Conservation (phyloP, 23 tunicate genomes). For the Ciona savignyi region DNA sequence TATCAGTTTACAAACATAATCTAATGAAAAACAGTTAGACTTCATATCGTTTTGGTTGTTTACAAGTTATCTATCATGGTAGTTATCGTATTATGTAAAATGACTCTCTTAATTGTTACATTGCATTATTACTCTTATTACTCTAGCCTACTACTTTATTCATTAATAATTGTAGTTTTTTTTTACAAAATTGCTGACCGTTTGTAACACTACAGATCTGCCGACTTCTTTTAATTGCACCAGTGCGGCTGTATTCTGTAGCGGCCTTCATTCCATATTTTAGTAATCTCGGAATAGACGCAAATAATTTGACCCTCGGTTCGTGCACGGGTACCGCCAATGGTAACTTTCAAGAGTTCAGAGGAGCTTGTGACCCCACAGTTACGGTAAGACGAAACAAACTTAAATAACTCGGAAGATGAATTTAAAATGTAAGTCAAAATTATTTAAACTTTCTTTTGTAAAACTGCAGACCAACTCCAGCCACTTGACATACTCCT, state of each 20-base stretch:
- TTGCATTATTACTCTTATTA: no score
- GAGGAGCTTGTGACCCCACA: not conserved
- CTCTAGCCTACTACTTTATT: no score
- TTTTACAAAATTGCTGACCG: no score
- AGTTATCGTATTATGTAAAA: no score
- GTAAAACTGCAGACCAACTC: not conserved
- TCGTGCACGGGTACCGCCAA: not conserved
- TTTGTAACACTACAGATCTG: constrained; percentile 25
- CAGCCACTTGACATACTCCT: not conserved
- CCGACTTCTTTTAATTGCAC: constrained; percentile 30
- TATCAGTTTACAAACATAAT: no score
- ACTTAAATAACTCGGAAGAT: not conserved
- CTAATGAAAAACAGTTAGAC: no score
- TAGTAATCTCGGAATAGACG: constrained; percentile 35
- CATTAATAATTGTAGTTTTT: no score
- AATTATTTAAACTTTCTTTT: no score
- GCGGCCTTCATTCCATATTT: constrained; percentile 32
- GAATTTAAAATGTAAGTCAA: not conserved
- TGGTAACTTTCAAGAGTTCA: not conserved
- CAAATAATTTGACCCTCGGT: not conserved
- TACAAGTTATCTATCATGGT: no score
- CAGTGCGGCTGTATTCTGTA: constrained; percentile 17
- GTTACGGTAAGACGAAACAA: not conserved
- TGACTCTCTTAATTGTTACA: no score
- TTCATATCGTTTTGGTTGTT: no score